Evolutionary conservation across 2,888 invertebrate species (phyloP).

Genomic region (Hermaeophaga mercurialis): DNA sequence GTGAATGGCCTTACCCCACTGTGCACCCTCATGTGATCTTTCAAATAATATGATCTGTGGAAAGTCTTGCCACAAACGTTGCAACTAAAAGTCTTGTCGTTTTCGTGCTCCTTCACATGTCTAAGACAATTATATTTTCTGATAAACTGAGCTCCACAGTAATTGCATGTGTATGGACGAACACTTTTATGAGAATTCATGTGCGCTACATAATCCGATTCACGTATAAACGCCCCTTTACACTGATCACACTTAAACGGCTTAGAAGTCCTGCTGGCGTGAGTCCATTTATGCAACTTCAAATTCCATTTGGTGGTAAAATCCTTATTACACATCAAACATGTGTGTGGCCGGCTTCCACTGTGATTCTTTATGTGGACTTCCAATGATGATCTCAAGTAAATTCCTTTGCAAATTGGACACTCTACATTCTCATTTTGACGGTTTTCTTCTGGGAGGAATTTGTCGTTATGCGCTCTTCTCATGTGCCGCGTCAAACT

Average conservation of each 20-base stretch:
- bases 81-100: slow-evolving; percentile 76
- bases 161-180: slow-evolving; percentile 85
- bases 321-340: slow-evolving; percentile 81
- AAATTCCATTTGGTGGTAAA: slow-evolving; percentile 92
- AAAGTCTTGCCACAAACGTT: slow-evolving; percentile 82
- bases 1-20: slow-evolving; percentile 80
- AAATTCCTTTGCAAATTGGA: slow-evolving; percentile 76
- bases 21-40: slow-evolving; percentile 86
- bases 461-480: slow-evolving; percentile 77
- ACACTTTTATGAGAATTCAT: slow-evolving; percentile 85
- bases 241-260: slow-evolving; percentile 85
- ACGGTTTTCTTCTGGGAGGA: slow-evolving; percentile 66
- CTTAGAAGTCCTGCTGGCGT: slow-evolving; percentile 80
- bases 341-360: slow-evolving; percentile 76
- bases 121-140: slow-evolving; percentile 86
- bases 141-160: slow-evolving; percentile 88
- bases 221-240: slow-evolving; percentile 82
- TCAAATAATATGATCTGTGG: slow-evolving; percentile 85
- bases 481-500: slow-evolving; percentile 84
- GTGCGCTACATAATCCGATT: slow-evolving; percentile 80
- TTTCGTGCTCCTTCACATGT: slow-evolving; percentile 84
- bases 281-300: slow-evolving; percentile 88
- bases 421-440: slow-evolving; percentile 75
- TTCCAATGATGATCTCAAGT: slow-evolving; percentile 78
- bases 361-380: slow-evolving; percentile 81